Base-by-base conservation (phyloP, 2,888 invertebrate genomes). In the Herminia tarsipennalis region DNA sequence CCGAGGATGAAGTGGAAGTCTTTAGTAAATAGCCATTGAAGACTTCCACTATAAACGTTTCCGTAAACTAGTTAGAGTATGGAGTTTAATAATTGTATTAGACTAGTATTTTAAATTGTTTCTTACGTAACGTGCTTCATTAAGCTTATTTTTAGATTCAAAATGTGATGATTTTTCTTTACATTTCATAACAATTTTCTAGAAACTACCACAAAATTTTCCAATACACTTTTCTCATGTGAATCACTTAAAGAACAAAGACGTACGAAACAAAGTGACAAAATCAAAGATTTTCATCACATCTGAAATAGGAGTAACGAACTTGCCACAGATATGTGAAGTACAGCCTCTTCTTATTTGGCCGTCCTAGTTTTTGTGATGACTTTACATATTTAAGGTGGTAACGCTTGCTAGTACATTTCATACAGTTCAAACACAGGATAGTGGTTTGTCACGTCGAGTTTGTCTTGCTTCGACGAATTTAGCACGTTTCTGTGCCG, bases 401-500 rank as follows among this genome's bases (percentile, higher is more conserved):
- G 40, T 52, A 58, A 56, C 49, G 45, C 52, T 61, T 48, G 51
- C 49, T 38, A 42, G 63, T 63, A 45, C 54, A 57, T 57, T 47
- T 48, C 67, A 57, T 64, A 25, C 52, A 78, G 81, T 82, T 76
- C 80, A 83, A 88, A 86, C 77, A 84, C 73, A 76, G 63, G 68
- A 76, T 75, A 81, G 82, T 81, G 73, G 74, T 62, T 65, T 69
- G 86, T 88, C 88, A 88, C 87, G 88, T 77, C 70, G 50, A 76
- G 82, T 81, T 83, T 82, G 81, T 77, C 80, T 77, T 72, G 72
- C 68, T 77, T 70, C 74, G 75, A 66, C 78, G 76, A 83, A 86
- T 87, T 89, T 89, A 89, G 88, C 88, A 87, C 87, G 73, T 86
- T 80, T 73, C 64, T 78, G 69, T 67, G 81, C 74, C 75, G 78